Evolutionary conservation across 2,113 vertebrate genomes (phyloP).

Genomic region (Scomber scombrus): DNA sequence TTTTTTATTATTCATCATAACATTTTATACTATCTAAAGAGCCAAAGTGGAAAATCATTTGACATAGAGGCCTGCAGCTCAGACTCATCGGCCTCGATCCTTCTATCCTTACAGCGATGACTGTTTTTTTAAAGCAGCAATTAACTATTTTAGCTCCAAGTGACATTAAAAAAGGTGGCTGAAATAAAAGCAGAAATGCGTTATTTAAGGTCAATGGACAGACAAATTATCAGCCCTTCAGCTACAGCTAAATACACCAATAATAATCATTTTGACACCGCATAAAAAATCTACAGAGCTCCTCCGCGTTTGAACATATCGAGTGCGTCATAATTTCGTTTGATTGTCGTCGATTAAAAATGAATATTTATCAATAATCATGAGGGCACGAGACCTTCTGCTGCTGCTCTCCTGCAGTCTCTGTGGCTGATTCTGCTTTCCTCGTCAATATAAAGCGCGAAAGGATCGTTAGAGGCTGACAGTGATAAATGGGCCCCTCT

Average conservation of each 20-base stretch:
- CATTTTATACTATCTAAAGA: background rate
- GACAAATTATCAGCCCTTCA: too few species aligned
- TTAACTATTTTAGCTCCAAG: too few species aligned
- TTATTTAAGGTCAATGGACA: too few species aligned
- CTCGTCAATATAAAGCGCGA: constrained; percentile 8
- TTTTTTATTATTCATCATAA: background rate
- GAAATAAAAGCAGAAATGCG: too few species aligned
- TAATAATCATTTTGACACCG: too few species aligned
- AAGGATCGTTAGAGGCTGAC: constrained; percentile 53
- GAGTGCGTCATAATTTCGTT: background rate
- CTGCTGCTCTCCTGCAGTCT: background rate
- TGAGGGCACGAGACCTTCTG: background rate
- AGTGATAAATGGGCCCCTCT: constrained; percentile 65
- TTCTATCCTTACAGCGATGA: too few species aligned
- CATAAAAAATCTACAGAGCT: too few species aligned
- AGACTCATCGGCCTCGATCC: too few species aligned
- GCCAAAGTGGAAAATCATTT: background rate
- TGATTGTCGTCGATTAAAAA: background rate
- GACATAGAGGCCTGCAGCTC: background rate
- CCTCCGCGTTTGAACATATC: background rate
- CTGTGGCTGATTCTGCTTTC: background rate
- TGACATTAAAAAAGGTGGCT: background rate
- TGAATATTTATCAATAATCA: constrained; percentile 5
- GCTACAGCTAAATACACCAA: too few species aligned
- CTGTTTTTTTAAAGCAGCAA: too few species aligned